These are phyloP conservation scores for Caranx ignobilis DNA, from an alignment of 2,113 vertebrate genomes.

Conservation along the genomic window DNA sequence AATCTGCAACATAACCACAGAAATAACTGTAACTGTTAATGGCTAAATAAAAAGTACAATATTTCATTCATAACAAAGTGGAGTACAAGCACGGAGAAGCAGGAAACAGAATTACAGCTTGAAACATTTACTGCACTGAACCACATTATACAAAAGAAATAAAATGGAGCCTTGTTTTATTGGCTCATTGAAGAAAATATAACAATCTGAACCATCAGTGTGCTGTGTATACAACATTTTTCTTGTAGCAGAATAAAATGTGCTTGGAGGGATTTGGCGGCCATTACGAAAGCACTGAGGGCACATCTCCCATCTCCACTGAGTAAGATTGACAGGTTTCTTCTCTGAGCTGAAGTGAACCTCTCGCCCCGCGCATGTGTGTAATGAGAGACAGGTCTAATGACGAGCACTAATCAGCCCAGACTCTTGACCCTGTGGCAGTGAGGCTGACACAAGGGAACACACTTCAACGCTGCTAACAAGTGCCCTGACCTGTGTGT, in stretches of 20 bases:
- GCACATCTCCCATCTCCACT: constrained; percentile 45
- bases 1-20: neutral
- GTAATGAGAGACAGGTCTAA: constrained; percentile 76
- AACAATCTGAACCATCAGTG: constrained; percentile 6
- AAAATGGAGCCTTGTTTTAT: neutral
- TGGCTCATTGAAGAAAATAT: neutral
- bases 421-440: constrained; percentile 70
- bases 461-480: constrained; percentile 42
- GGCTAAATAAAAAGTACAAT: neutral
- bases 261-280: constrained; percentile 22
- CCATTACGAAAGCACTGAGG: constrained; percentile 14
- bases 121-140: neutral
- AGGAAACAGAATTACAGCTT: neutral
- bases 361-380: constrained; percentile 70
- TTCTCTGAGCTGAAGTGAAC: constrained; percentile 67
- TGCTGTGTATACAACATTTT: neutral
- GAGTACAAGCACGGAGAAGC: neutral
- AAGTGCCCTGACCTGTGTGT: constrained; percentile 42
- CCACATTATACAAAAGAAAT: neutral
- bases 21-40: neutral
- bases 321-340: constrained; percentile 78
- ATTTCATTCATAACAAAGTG: neutral
- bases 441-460: constrained; percentile 56
- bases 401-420: constrained; percentile 75
- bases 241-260: constrained; percentile 2